Evolutionary conservation across 2,113 vertebrate species (phyloP), one percentile per base, ranked within the genome.

Genomic region (Phylloscopus whistleri): DNA sequence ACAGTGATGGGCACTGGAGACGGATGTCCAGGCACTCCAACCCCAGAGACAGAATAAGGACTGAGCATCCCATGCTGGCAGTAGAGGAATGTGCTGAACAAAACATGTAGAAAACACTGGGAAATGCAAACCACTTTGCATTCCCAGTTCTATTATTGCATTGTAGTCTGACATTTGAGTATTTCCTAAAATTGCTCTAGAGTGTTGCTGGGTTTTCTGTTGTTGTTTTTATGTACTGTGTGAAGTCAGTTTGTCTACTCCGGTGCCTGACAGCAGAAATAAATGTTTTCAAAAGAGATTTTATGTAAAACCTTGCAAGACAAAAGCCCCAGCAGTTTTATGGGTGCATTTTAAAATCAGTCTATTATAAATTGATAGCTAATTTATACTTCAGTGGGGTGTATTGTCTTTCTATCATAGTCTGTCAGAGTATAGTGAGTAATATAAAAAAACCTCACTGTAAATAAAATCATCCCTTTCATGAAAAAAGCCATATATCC

Each of bases 391-490:
- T 87, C 77, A 82, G 0, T 82, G 33, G 20, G 24, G 3, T 35
- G 8, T 76, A 55, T 85, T 73, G 66, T 89, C 55, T 87, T 79
- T 87, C 87, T 74, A 7, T 55, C 58, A 43, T 18, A 80, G 46
- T 80, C 82, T 93, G 67, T 79, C 84, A 83, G n/a, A 58, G 3
- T 63, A 63, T 9, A 79, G 75, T 69, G 43, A 75, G 5, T 63
- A 76, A 90, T 82, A 72, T 53, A 18, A 59, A 85, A 62, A 76
- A 75, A 59, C 1, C 6, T 1, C 48, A 58, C 49, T 73, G 37
- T 89, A 91, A 94, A 94, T 91, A 84, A 93, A 94, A 87, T 66
- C 12, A 69, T 73, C 44, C 37, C 21, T 89, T 92, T 82, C 23
- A 39, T 51, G 37, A 62, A 93, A 90, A 85, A 85, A 21, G 53